Evolutionary conservation across 1,140 invertebrate species (phyloP), one percentile per base, ranked within the genome.

Genomic region (Orius insidiosus): DNA sequence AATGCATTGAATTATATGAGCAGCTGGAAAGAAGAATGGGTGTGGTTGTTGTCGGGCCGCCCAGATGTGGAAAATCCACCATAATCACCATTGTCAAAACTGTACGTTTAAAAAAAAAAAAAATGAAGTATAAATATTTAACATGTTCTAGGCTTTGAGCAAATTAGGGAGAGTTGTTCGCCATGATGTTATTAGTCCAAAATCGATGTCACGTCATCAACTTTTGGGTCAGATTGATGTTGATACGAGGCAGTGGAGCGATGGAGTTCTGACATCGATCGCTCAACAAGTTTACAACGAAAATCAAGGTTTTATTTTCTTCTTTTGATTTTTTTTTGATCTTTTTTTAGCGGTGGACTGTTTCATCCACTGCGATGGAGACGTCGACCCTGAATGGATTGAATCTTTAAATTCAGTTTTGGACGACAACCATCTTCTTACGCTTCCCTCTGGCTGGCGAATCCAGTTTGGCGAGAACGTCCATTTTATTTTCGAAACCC

Each of bases 321-420:
- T n/a, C n/a, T n/a, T n/a, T n/a, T n/a, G n/a, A n/a, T n/a, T n/a
- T n/a, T n/a, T n/a, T n/a, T n/a, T n/a, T n/a, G n/a, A n/a, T n/a
- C n/a, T n/a, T n/a, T n/a, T 48, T 41, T 8, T 31, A 53, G 54
- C 53, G 46, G 45, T 50, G 1, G 31, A 53, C n/a, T 58, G 85
- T 0, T 98, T 94, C 93, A 89, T 98, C 54, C 72, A 98, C 34
- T 89, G 88, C 61, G 92, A 98, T 67, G 95, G 96, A 16, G 93
- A 98, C 61, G 82, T 99, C 45, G 93, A 98, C 64, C 95, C 95
- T 1, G 89, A 95, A 62, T 99, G 95, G 95, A 83, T 97, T 34
- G 96, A 99, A 64, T 87, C 90, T 0, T 63, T 98, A 5, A 98
- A 98, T 66, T 96, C 92, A 2, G 92, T 95, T 13, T 66, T 97